Evolutionary conservation across 2,797 vertebrate species (phyloP), one percentile per base, ranked within the genome.

Genomic region (Cygnus olor): DNA sequence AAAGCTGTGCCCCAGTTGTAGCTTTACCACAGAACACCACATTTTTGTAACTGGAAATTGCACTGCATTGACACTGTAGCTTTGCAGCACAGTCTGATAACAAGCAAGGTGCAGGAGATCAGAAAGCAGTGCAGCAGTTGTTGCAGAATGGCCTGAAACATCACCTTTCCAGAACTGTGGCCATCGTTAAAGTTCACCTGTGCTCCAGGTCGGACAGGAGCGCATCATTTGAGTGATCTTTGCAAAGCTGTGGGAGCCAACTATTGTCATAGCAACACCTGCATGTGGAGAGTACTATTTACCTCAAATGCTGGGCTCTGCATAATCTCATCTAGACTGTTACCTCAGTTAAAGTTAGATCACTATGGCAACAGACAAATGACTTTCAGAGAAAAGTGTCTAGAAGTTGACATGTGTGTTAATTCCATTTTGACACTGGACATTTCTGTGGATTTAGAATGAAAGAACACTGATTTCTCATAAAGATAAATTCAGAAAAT

Each of bases 361-460:
- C 82, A 89, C 93, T 85, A 91, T 88, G 73, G 85, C 57, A 83
- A 69, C 91, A 91, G 85, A 85, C 82, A 89, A 78, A 76, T 45
- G 45, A 57, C 6, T 88, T 83, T 69, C 72, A 85, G 69, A 76
- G 69, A 61, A 94, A 85, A 92, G 25, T 2, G 4, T 58, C 89
- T 38, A 19, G 18, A 78, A 69, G 66, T 2, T 78, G 80, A 15
- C 36, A 24, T 4, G 8, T 1, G 0, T 42, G 25, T 40, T 40
- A 65, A 21, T 68, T 78, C 76, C 5, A 0, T 58, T 91, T 30
- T 65, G 30, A 32, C 47, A 49, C 0, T 47, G 57, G 89, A 14
- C 36, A 58, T 79, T 85, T 80, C 21, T 32, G n/a, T 60, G 28
- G 17, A 14, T 38, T 82, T 60, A 85, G 81, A 28, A 32, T 40